Evolutionary conservation across 2,888 invertebrate species (phyloP).

Genomic region (Dryobotodes eremita): DNA sequence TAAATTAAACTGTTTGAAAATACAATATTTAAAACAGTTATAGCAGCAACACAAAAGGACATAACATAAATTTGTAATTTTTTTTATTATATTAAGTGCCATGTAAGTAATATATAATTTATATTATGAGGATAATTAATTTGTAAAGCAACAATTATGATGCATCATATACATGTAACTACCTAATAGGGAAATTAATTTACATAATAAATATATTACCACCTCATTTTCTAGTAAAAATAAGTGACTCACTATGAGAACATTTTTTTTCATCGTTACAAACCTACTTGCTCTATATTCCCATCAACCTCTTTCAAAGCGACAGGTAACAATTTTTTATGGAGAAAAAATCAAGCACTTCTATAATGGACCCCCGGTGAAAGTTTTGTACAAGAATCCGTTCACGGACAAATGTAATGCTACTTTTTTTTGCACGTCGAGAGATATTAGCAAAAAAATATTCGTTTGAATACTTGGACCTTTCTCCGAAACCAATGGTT

Average conservation of each 20-base stretch:
- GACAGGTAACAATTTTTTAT: slow-evolving; percentile 74
- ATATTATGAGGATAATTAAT: slow-evolving; percentile 32
- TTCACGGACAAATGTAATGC: slow-evolving; percentile 79
- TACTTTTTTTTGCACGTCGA: slow-evolving; percentile 77
- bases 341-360: slow-evolving; percentile 70
- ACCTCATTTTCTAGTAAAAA: slow-evolving; percentile 19
- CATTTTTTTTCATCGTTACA: slow-evolving; percentile 15
- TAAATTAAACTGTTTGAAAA: slow-evolving; percentile 4
- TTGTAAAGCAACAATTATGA: slow-evolving; percentile 1
- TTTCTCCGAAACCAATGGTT: slow-evolving; percentile 69
- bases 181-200: slow-evolving; percentile 10
- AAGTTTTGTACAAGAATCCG: slow-evolving; percentile 85
- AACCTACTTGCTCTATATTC: slow-evolving; percentile 75
- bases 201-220: background rate
- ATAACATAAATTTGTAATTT: slow-evolving; percentile 4
- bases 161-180: background rate
- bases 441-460: slow-evolving; percentile 78
- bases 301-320: slow-evolving; percentile 76
- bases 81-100: slow-evolving; percentile 3
- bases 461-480: slow-evolving; percentile 81
- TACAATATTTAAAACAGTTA: background rate
- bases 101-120: background rate
- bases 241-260: slow-evolving; percentile 41
- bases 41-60: slow-evolving; percentile 9
- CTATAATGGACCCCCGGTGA: slow-evolving; percentile 78